Evolutionary conservation across 1,140 invertebrate species (phyloP).

Genomic region (Calephelis virginiensis): DNA sequence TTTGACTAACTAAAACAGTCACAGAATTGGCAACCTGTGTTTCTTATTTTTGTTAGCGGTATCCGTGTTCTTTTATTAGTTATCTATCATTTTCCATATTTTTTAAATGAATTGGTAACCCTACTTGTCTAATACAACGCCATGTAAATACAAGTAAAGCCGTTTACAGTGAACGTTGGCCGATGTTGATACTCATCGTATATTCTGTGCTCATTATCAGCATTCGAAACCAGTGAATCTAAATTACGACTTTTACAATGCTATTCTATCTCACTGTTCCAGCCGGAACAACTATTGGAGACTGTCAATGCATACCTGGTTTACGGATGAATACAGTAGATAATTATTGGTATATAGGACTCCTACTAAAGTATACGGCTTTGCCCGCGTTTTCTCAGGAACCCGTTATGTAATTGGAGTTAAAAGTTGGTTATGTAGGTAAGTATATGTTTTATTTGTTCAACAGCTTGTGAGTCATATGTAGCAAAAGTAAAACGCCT

Average conservation of each 20-base stretch:
- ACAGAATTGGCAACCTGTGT: too few species aligned
- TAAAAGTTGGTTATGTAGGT: too few species aligned
- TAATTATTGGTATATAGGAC: too few species aligned
- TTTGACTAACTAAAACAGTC: too few species aligned
- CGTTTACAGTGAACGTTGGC: conserved; percentile 8
- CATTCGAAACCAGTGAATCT: conserved; percentile 15
- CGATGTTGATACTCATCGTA: conserved; percentile 14
- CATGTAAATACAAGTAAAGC: conserved; percentile 16
- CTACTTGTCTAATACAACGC: conserved; percentile 9
- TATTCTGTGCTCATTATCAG: conserved; percentile 14
- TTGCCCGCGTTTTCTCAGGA: too few species aligned
- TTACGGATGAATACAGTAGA: not conserved
- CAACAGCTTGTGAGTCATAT: too few species aligned
- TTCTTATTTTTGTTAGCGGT: too few species aligned
- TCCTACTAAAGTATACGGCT: too few species aligned
- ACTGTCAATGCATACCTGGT: conserved; percentile 1
- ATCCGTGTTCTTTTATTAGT: too few species aligned
- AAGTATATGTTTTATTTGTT: too few species aligned
- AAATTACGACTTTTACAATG: conserved; percentile 14
- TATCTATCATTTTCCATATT: not conserved
- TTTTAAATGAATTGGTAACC: not conserved
- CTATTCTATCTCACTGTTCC: conserved; percentile 6
- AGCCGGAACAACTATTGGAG: conserved; percentile 6
- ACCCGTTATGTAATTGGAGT: too few species aligned
- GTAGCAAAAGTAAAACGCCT: too few species aligned